These are phyloP conservation scores for Hybognathus amarus DNA, from an alignment of 2,797 vertebrate genomes.

Conservation along the genomic window DNA sequence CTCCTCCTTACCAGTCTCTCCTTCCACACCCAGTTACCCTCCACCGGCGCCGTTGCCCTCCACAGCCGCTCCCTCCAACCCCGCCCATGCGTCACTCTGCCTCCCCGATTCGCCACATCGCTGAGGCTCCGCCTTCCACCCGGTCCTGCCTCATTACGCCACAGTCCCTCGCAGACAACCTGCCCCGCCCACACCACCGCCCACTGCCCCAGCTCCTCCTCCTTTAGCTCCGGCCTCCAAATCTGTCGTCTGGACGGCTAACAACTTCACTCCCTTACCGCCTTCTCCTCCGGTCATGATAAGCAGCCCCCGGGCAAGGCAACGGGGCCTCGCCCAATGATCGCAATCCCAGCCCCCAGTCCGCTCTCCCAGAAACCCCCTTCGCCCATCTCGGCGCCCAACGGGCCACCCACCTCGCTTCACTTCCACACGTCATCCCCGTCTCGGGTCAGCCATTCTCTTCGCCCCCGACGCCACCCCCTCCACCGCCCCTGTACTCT, in stretches of 20 bases:
- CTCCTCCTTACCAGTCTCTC: constrained; percentile 81
- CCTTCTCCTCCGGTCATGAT: constrained; percentile 97
- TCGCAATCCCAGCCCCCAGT: constrained; percentile 85
- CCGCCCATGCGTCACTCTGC: constrained; percentile 94
- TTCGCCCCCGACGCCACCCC: constrained; percentile 81
- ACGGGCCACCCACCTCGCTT: constrained; percentile 83
- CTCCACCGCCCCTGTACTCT: constrained; percentile 72
- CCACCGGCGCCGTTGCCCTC: constrained; percentile 81
- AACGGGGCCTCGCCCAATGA: constrained; percentile 86
- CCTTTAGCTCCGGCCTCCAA: constrained; percentile 78
- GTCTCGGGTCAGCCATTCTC: constrained; percentile 74
- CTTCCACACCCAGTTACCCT: constrained; percentile 82
- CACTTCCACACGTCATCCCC: constrained; percentile 68
- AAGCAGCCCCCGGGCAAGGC: constrained; percentile 94
- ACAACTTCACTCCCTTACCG: constrained; percentile 89
- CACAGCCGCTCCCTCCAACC: constrained; percentile 87
- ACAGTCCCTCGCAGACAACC: constrained; percentile 88
- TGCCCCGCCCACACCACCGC: constrained; percentile 77
- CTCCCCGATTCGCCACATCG: constrained; percentile 95
- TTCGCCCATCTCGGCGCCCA: constrained; percentile 82
- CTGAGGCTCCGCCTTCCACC: constrained; percentile 97
- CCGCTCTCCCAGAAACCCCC: constrained; percentile 85
- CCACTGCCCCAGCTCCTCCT: constrained; percentile 76
- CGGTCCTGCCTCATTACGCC: constrained; percentile 95
- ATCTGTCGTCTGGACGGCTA: constrained; percentile 86